A percentile compares a stretch with the other conserved stretches of the same genome.
phyloP scores from a whole-genome alignment of 2,797 vertebrate genomes.

The Alosa sapidissima region DNA sequence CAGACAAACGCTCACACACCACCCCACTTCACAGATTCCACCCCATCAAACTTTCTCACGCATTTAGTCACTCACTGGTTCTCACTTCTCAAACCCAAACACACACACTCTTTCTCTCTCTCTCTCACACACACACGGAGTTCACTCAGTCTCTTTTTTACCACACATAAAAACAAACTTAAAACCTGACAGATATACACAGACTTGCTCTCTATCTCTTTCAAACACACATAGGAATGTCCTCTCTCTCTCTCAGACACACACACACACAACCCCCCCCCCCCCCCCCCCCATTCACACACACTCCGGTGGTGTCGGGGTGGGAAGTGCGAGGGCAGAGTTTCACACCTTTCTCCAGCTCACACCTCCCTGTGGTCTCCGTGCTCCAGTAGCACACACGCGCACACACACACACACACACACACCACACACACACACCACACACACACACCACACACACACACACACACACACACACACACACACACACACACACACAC shows the following conservation, averaged over 20 bases:
- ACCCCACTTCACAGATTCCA: neutral
- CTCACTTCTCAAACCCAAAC: neutral
- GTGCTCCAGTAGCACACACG: conserved; percentile 31
- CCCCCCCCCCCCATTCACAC: too few relatives aligned
- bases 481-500: conserved; percentile 7
- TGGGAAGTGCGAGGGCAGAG: conserved; percentile 46
- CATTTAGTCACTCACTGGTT: neutral
- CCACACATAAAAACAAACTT: neutral
- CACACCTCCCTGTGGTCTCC: conserved; percentile 60
- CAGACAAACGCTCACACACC: too few relatives aligned
- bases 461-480: neutral
- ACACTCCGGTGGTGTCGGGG: neutral
- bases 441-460: conserved; percentile 5
- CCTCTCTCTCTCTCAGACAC: neutral
- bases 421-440: neutral
- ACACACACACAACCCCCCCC: neutral
- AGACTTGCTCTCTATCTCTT: neutral
- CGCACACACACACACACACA: conserved; percentile 6
- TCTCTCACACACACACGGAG: too few relatives aligned
- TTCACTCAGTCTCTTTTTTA: neutral
- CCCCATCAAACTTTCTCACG: neutral
- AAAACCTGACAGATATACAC: too few relatives aligned
- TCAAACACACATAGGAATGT: neutral
- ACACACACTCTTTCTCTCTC: neutral
- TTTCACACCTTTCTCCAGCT: conserved; percentile 60